Percentiles rank a stretch among this genome's conserved stretches.
Evolutionary conservation across 2,797 vertebrate genomes (phyloP).

Genomic region (Gymnoscopelus braueri): DNA sequence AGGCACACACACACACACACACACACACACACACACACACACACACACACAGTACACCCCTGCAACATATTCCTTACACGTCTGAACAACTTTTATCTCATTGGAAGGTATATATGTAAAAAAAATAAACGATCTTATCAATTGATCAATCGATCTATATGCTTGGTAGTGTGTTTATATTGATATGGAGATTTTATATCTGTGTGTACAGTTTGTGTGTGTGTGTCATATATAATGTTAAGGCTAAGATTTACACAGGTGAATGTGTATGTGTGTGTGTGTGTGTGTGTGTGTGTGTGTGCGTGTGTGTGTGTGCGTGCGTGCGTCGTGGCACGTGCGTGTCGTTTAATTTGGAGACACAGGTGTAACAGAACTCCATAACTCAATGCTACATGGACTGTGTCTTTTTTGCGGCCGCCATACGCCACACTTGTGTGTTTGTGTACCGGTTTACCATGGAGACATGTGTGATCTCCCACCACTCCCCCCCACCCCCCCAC

Average conservation of each 20-base stretch:
- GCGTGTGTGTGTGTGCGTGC: background rate
- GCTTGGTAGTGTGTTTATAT: background rate
- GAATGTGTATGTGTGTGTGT: too few relatives aligned
- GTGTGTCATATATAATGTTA: background rate
- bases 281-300: background rate
- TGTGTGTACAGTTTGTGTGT: background rate
- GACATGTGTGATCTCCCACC: background rate
- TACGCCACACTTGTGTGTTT: background rate
- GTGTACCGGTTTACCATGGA: constrained; percentile 17
- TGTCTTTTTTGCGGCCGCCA: background rate
- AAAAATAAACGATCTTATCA: too few relatives aligned
- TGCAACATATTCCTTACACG: too few relatives aligned
- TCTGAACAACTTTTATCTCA: too few relatives aligned
- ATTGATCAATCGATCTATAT: background rate
- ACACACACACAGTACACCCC: too few relatives aligned
- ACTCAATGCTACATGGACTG: too few relatives aligned
- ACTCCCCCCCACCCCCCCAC: too few relatives aligned
- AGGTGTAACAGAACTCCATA: too few relatives aligned
- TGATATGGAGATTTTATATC: background rate
- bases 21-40: background rate
- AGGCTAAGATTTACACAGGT: too few relatives aligned
- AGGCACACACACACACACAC: constrained; percentile 10
- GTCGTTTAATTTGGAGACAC: too few relatives aligned
- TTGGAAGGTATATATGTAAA: too few relatives aligned
- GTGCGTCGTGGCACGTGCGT: too few relatives aligned